Conservation (phyloP, 2,797 vertebrate genomes). For the Alectoris magna region DNA sequence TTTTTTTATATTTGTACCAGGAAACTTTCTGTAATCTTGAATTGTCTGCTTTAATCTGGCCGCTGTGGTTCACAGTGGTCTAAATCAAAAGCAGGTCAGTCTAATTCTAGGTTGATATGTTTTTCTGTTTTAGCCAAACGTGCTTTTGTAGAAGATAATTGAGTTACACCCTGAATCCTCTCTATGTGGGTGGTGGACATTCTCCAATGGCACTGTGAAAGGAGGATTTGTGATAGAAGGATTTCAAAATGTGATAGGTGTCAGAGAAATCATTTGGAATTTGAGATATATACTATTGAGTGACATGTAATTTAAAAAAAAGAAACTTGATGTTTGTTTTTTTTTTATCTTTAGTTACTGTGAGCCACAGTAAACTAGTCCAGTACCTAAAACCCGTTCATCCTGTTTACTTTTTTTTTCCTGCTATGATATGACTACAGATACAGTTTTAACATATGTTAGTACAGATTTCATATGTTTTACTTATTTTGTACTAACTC, state of each 20-base stretch:
- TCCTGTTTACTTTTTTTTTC: not conserved
- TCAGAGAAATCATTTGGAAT: not conserved
- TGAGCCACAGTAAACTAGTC: not conserved
- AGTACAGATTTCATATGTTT: not conserved
- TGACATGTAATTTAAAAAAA: not conserved
- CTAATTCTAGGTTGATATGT: not conserved
- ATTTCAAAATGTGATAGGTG: not conserved
- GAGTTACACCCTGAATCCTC: not conserved
- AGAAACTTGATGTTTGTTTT: not conserved
- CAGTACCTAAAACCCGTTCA: not conserved
- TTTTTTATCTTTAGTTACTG: not conserved
- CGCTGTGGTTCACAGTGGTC: not conserved
- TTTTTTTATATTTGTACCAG: not conserved
- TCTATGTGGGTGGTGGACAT: accelerated
- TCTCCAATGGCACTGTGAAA: not conserved
- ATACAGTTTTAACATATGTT: not conserved
- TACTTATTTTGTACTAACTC: not conserved
- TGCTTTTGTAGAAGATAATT: not conserved
- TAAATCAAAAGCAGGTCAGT: not conserved
- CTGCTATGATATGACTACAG: not conserved
- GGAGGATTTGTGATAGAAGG: not conserved
- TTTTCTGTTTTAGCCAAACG: not conserved
- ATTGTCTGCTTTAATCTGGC: not conserved
- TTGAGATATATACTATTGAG: not conserved
- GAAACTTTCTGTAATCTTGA: not conserved